Evolutionary conservation across 2,888 invertebrate genomes (phyloP), one percentile per base, ranked within the genome.

Genomic region (Dinocampus coccinellae): DNA sequence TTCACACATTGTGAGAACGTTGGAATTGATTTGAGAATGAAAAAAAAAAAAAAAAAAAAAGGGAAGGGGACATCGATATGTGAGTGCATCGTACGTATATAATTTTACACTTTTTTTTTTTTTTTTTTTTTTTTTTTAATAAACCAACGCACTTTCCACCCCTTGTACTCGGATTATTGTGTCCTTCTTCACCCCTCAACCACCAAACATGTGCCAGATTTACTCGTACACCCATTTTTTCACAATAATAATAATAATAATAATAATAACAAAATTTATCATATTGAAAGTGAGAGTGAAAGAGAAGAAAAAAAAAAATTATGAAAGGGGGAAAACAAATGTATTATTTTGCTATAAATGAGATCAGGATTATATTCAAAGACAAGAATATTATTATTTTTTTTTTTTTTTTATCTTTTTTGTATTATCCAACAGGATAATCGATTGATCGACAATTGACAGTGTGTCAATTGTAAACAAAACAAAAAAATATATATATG

Each of bases 361-460:
- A 16, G 47, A 47, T 47, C 39, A 39, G 39, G 39, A 39, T 39
- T n/a, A n/a, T 47, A 47, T 47, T 47, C 16, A 3, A 16, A 47
- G 47, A 47, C 20, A 9, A 20, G 16, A 47, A n/a, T n/a, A n/a
- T n/a, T n/a, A n/a, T n/a, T n/a, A n/a, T n/a, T n/a, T n/a, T n/a
- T n/a, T n/a, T n/a, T n/a, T n/a, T n/a, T n/a, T n/a, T n/a, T n/a
- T n/a, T 47, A 47, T 47, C 16, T 3, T 47, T 47, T 47, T 47
- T 47, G n/a, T 47, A 7, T 47, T 9, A 47, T 47, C 47, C 16
- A 47, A 47, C 16, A 47, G n/a, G 4, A 47, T 47, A 47, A 47
- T 47, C 47, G 47, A 47, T 47, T 42, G 42, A 13, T 42, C n/a
- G 47, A 47, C 16, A 47, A 47, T 47, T 47, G 47, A 47, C 47